These are phyloP conservation scores for Resseliella maxima DNA, from an alignment of 2,888 invertebrate species.

Conservation along the genomic window DNA sequence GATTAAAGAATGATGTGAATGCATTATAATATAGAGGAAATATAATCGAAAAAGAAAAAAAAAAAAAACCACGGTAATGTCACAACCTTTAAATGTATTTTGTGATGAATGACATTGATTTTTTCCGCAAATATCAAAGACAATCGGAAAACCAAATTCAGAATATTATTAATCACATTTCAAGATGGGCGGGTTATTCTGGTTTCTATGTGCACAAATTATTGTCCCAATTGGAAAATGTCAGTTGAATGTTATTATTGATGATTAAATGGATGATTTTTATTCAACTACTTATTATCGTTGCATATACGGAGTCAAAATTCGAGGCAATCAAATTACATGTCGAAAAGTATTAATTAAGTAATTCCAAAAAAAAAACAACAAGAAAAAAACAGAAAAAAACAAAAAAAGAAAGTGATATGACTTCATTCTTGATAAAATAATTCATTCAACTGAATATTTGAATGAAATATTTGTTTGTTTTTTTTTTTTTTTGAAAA, in stretches of 20 bases:
- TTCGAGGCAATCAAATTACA: conserved; percentile 13
- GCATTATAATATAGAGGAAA: background rate
- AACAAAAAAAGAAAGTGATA: background rate
- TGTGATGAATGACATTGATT: conserved; percentile 39
- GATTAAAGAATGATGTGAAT: background rate
- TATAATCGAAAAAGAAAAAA: background rate
- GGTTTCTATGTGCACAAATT: background rate
- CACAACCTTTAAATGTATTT: conserved; percentile 6
- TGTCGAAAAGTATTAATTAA: background rate
- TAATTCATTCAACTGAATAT: background rate
- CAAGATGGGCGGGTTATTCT: background rate
- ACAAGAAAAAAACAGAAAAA: background rate
- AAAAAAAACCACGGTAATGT: background rate
- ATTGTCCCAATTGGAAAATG: background rate
- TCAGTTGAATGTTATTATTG: background rate
- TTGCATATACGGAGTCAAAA: background rate
- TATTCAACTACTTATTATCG: background rate
- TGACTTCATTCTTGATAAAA: background rate
- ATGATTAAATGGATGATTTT: background rate
- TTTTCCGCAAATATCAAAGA: background rate
- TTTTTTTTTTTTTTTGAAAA: background rate
- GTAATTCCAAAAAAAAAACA: background rate
- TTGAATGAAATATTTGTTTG: background rate
- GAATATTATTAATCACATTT: conserved; percentile 1
- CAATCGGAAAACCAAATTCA: conserved; percentile 40